These are phyloP conservation scores for Uloborus plumipes DNA, from an alignment of 2,888 invertebrate genomes.

Conservation along the genomic window DNA sequence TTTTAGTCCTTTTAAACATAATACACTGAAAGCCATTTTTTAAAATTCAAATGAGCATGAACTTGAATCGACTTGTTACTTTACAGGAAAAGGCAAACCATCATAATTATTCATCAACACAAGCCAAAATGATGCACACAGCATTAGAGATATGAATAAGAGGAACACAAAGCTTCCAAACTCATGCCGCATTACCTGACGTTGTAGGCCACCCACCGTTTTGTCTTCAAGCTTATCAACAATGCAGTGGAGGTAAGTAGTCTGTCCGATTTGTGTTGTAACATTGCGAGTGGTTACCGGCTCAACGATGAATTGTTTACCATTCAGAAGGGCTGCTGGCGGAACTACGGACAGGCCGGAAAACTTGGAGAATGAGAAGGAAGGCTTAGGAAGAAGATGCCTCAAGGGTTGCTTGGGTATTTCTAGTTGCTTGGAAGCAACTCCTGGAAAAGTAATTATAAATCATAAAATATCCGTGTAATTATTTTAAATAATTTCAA, in stretches of 20 bases:
- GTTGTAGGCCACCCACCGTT: conserved; percentile 67
- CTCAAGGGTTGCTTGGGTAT: conserved; percentile 20
- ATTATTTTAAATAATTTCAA: no score
- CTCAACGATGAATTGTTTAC: conserved; percentile 54
- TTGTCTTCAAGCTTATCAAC: conserved; percentile 67
- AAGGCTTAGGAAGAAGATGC: conserved; percentile 30
- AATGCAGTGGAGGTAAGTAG: conserved; percentile 66
- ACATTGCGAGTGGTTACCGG: conserved; percentile 62
- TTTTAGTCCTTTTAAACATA: no score
- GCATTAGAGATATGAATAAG: background rate
- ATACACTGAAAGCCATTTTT: no score
- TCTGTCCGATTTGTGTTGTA: conserved; percentile 66
- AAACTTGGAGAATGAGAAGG: conserved; percentile 36
- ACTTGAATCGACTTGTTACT: no score
- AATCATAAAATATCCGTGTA: no score
- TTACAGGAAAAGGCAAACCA: background rate
- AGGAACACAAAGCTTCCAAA: conserved; percentile 25
- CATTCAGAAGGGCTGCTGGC: conserved; percentile 38
- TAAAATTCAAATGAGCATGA: no score
- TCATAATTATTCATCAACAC: background rate
- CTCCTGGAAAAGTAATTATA: conserved; percentile 18
- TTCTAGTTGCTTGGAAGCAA: conserved; percentile 32
- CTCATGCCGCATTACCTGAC: conserved; percentile 62
- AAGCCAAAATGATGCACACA: background rate
- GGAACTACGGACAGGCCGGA: conserved; percentile 42